phyloP scores from a whole-genome alignment of 2,888 invertebrate species.

The Tetropium fuscum region DNA sequence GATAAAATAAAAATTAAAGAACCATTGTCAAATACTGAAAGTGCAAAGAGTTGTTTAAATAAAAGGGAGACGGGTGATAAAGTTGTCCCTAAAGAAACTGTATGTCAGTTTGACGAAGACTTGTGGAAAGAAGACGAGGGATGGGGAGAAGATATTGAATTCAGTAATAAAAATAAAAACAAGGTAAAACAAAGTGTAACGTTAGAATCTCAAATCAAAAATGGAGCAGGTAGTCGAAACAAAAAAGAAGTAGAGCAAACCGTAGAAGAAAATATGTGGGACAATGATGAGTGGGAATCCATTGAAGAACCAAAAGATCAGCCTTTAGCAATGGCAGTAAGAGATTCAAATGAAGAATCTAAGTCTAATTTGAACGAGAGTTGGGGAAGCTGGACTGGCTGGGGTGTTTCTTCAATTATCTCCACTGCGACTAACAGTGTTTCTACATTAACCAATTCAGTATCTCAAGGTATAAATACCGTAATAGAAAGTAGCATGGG shows the following conservation, averaged over 20 bases:
- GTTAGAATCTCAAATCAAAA: too few species aligned
- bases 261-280: slow-evolving; percentile 62
- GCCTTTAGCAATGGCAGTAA: too few species aligned
- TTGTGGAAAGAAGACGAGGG: background rate
- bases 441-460: slow-evolving; percentile 81
- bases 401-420: slow-evolving; percentile 81
- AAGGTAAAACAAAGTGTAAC: too few species aligned
- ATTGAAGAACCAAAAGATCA: slow-evolving; percentile 61
- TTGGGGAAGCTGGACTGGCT: slow-evolving; percentile 74
- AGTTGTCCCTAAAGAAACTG: background rate
- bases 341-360: background rate
- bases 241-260: too few species aligned
- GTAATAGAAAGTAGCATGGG: slow-evolving; percentile 87
- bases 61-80: background rate
- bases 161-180: too few species aligned
- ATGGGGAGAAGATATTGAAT: background rate
- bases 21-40: background rate
- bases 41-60: background rate
- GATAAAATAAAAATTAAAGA: background rate
- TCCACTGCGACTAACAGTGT: slow-evolving; percentile 83
- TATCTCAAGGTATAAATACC: slow-evolving; percentile 83
- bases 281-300: slow-evolving; percentile 68
- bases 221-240: too few species aligned
- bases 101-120: background rate
- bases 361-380: background rate